Evolutionary conservation across 2,888 invertebrate genomes (phyloP).

Genomic region (Agelastica alni): DNA sequence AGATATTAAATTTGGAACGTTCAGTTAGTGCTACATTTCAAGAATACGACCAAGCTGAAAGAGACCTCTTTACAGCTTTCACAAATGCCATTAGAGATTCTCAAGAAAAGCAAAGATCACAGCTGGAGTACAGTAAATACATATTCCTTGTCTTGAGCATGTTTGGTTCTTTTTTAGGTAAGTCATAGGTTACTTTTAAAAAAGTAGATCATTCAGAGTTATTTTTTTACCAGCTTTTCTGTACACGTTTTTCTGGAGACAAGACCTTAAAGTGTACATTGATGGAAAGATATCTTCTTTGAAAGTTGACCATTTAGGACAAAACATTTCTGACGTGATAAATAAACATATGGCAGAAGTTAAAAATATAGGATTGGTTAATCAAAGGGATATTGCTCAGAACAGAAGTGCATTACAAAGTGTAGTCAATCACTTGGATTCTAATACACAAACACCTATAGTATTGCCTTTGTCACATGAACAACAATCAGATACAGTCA

Average conservation of each 20-base stretch:
- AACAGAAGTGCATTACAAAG: constrained; percentile 23
- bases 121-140: constrained; percentile 83
- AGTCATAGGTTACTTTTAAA: background rate
- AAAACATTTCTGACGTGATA: background rate
- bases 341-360: background rate
- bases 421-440: constrained; percentile 3
- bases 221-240: constrained; percentile 42
- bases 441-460: background rate
- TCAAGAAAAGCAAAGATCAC: constrained; percentile 81
- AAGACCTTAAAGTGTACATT: constrained; percentile 51
- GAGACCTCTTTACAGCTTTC: constrained; percentile 73
- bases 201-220: background rate
- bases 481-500: background rate
- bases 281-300: constrained; percentile 37
- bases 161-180: constrained; percentile 48
- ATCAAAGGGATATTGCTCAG: constrained; percentile 24
- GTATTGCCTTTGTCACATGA: background rate
- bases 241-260: constrained; percentile 49
- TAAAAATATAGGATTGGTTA: constrained; percentile 23
- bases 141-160: constrained; percentile 61
- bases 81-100: constrained; percentile 78
- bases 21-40: constrained; percentile 65
- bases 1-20: constrained; percentile 68
- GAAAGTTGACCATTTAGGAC: background rate
- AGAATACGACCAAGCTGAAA: constrained; percentile 72